A percentile compares a stretch with the other conserved stretches of the same genome.
Evolutionary conservation across 2,113 vertebrate species (phyloP).

Genomic region (Protomyctophum bolini): DNA sequence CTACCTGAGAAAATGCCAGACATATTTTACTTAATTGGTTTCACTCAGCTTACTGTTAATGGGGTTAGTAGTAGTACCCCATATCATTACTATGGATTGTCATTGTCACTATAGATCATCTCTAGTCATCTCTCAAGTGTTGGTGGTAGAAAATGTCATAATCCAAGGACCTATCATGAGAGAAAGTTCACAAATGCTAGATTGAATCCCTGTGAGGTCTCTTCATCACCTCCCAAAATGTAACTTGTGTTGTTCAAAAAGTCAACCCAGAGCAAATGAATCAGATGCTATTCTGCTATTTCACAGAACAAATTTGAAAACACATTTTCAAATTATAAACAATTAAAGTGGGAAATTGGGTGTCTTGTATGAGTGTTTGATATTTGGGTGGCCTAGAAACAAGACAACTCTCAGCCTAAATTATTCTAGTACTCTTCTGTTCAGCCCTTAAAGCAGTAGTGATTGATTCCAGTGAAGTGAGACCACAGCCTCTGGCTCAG

Average conservation of each 20-base stretch:
- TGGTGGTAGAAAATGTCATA: background rate
- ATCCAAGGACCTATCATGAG: background rate
- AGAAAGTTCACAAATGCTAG: background rate
- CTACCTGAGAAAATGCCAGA: conserved; percentile 27
- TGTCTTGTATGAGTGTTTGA: background rate
- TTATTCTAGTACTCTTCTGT: background rate
- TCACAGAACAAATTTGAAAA: too few relatives aligned
- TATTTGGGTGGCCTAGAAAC: conserved; percentile 17
- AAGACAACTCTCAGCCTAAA: background rate
- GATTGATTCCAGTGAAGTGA: conserved; percentile 31
- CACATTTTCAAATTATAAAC: background rate
- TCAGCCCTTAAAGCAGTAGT: background rate
- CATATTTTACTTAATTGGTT: background rate
- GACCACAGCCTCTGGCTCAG: conserved; percentile 4
- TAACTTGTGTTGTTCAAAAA: background rate
- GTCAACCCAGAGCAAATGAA: background rate
- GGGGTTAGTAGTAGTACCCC: background rate
- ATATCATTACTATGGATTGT: background rate
- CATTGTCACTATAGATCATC: background rate
- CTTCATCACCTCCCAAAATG: background rate
- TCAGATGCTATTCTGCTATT: background rate
- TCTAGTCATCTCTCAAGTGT: conserved; percentile 13
- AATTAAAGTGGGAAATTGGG: background rate
- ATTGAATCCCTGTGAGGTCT: background rate
- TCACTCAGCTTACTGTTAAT: background rate